These are phyloP conservation scores for Hypotaenidia philippensis DNA, from an alignment of 2,797 vertebrate species.

Conservation along the genomic window DNA sequence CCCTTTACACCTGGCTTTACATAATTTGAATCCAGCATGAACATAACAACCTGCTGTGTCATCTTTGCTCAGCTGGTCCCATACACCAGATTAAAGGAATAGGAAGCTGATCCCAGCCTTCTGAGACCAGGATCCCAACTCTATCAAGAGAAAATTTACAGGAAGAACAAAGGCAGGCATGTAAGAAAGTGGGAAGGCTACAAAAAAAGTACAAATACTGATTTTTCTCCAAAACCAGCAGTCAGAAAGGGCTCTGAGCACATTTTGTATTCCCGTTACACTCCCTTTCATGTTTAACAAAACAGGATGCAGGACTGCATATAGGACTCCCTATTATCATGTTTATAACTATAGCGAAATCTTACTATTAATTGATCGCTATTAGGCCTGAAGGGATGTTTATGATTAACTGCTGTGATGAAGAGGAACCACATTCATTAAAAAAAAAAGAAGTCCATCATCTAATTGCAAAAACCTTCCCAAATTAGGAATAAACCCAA, in stretches of 20 bases:
- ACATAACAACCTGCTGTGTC: neutral
- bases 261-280: neutral
- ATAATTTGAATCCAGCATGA: neutral
- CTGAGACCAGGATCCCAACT: neutral
- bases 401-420: neutral
- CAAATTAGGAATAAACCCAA: neutral
- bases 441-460: too few relatives aligned
- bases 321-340: neutral
- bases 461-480: neutral
- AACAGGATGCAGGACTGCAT: neutral
- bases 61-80: neutral
- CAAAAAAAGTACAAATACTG: neutral
- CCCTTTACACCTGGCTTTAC: neutral
- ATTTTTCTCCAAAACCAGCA: neutral
- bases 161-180: neutral
- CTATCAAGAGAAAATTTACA: neutral
- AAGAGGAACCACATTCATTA: neutral
- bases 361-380: neutral
- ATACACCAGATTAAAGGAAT: neutral
- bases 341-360: neutral
- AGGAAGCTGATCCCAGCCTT: neutral
- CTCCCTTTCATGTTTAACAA: neutral
- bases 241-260: neutral
- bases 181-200: neutral
- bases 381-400: neutral